phyloP scores from a whole-genome alignment of 2,797 vertebrate species.

The Clamator glandarius region DNA sequence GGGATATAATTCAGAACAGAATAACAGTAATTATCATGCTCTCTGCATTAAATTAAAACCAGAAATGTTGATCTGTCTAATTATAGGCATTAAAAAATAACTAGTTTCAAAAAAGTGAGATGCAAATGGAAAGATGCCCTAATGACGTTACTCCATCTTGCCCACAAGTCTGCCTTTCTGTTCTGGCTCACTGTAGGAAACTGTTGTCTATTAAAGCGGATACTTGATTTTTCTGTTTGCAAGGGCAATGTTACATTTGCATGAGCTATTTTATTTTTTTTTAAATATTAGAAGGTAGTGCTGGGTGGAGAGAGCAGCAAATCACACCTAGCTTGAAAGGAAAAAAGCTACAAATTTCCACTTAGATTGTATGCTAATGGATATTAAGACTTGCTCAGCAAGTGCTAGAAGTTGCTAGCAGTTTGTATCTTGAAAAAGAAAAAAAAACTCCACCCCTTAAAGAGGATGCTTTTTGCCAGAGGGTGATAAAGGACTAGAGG shows the following conservation, averaged over 20 bases:
- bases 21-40: conserved; percentile 61
- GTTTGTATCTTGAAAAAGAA: neutral
- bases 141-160: neutral
- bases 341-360: neutral
- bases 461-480: neutral
- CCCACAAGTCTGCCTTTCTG: conserved; percentile 28
- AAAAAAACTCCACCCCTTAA: neutral
- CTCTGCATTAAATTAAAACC: conserved; percentile 64
- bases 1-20: conserved; percentile 65
- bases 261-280: neutral
- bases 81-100: conserved; percentile 57
- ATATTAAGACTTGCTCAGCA: neutral
- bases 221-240: neutral
- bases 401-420: neutral
- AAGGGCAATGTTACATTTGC: neutral
- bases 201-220: neutral
- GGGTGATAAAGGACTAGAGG: neutral
- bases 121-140: conserved; percentile 20
- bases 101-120: conserved; percentile 30
- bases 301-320: neutral
- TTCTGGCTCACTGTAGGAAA: neutral
- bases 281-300: neutral
- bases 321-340: neutral
- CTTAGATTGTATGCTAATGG: neutral
- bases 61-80: conserved; percentile 68